Evolutionary conservation across 2,888 invertebrate genomes (phyloP), one percentile per base, ranked within the genome.

Genomic region (Heliconius ismenius): DNA sequence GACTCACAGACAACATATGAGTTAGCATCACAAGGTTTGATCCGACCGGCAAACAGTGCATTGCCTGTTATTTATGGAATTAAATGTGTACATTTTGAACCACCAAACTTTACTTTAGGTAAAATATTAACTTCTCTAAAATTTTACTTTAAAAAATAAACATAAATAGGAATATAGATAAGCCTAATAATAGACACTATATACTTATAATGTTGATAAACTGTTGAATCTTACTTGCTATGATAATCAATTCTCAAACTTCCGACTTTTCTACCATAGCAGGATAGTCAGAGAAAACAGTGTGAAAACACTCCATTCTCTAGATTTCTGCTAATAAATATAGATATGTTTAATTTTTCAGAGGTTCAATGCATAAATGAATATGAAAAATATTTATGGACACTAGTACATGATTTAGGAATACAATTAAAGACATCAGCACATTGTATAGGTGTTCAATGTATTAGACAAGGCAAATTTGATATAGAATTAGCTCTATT

Each of bases 1-100:
- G 96, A 98, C 84, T 98, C 98, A 63, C 98, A 99, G 90, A 95
- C 96, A 65, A 98, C 98, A 15, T 99, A 98, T 89, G 98, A 99
- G 77, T 85, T 99, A 77, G 98, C 98, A 11, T 93, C 96, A 1
- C 93, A 96, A 88, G 99, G 99, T 0, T 94, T 96, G 0, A 95
- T 99, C 6, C 94, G 98, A 77, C 98, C 99, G 0, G 92, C 94
- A 0, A 90, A 95, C 76, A 95, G 93, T 60, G 96, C 96, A 78
- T 92, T 96, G 36, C 97, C 98, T 0, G 92, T 99, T 49, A 85
- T 99, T 36, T 99, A 99, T 89, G 96, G 97, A 39, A 95, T 99
- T 43, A 97, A 97, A 88, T 97, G 98, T 89, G 95, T 97, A 4
- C 93, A 97, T 79, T 98, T 98, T 88, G 91, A 96, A 36, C 95